These are phyloP conservation scores for Orestias chungarensis DNA, from an alignment of 2,797 vertebrate genomes.

Conservation along the genomic window DNA sequence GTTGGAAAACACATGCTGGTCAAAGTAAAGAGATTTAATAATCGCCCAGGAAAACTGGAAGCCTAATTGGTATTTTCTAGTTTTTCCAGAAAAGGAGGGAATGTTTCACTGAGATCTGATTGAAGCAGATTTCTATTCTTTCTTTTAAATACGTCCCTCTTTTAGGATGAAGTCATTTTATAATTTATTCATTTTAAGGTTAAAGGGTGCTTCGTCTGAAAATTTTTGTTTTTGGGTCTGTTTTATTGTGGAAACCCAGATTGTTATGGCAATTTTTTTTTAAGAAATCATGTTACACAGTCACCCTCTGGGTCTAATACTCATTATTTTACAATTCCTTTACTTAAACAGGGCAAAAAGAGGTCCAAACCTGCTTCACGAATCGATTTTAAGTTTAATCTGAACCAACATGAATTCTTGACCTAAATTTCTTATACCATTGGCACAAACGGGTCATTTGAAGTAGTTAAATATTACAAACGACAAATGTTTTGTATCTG, in stretches of 20 bases:
- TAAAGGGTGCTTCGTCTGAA: neutral
- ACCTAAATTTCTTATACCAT: neutral
- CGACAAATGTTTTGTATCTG: neutral
- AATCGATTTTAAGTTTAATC: conserved; percentile 17
- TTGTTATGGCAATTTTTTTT: neutral
- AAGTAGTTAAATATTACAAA: neutral
- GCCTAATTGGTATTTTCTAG: neutral
- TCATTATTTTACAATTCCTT: conserved; percentile 20
- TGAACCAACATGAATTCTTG: conserved; percentile 15
- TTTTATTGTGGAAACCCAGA: neutral
- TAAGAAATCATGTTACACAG: neutral
- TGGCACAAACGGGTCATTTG: neutral
- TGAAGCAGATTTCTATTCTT: neutral
- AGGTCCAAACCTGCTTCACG: conserved; percentile 12
- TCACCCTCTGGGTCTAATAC: conserved; percentile 13
- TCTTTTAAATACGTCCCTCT: neutral
- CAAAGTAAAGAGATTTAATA: neutral
- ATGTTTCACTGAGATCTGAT: neutral
- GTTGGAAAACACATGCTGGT: neutral
- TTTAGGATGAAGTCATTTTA: neutral
- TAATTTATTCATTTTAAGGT: neutral
- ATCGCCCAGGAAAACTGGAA: neutral
- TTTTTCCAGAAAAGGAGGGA: neutral
- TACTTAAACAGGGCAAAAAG: conserved; percentile 7
- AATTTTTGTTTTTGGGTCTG: neutral